Conservation (phyloP, 2,888 invertebrate species). For the Rhingia rostrata region DNA sequence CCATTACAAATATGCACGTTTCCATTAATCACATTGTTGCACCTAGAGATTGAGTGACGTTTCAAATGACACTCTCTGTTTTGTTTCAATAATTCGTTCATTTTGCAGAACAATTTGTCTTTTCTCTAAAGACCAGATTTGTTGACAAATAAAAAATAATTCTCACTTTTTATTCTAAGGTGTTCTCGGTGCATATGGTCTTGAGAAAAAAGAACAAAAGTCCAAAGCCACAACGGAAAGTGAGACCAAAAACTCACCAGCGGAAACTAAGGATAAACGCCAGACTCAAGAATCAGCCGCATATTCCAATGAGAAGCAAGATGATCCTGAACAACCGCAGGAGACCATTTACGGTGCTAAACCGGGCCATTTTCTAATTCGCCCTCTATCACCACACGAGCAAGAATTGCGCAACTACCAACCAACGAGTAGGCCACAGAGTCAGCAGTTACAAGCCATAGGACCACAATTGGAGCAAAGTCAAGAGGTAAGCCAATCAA, state of each 20-base stretch:
- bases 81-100: too few species aligned
- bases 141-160: neutral
- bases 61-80: too few species aligned
- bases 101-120: too few species aligned
- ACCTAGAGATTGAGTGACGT: neutral
- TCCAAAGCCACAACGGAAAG: conserved; percentile 75
- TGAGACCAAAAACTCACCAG: conserved; percentile 57
- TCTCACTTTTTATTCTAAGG: conserved; percentile 69
- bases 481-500: conserved; percentile 79
- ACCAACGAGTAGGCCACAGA: conserved; percentile 79
- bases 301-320: conserved; percentile 79
- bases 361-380: conserved; percentile 81
- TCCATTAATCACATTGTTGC: neutral
- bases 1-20: neutral
- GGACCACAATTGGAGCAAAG: conserved; percentile 79
- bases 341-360: conserved; percentile 81
- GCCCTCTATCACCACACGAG: conserved; percentile 80
- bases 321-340: conserved; percentile 81
- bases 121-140: neutral
- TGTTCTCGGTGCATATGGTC: conserved; percentile 74
- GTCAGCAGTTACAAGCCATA: conserved; percentile 75
- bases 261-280: conserved; percentile 80
- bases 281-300: conserved; percentile 80
- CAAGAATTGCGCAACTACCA: conserved; percentile 81
- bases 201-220: conserved; percentile 74